Conservation (phyloP, 2,113 vertebrate species). For the Bubo bubo region DNA sequence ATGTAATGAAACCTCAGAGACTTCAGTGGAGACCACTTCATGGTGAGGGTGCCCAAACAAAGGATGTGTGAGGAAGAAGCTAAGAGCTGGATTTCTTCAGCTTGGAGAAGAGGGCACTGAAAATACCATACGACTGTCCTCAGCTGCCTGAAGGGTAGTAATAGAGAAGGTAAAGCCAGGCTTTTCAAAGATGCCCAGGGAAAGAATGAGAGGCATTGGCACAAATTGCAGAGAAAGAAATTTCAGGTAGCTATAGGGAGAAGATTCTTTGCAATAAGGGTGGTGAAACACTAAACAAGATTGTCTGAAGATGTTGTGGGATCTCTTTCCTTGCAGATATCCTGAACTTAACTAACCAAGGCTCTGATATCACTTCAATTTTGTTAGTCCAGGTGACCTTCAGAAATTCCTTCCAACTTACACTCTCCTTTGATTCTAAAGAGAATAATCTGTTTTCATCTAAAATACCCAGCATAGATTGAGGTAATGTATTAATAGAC, state of each 20-base stretch:
- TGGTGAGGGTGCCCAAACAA: neutral
- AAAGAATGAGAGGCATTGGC: neutral
- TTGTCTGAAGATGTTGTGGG: neutral
- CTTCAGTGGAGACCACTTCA: neutral
- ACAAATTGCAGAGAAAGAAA: neutral
- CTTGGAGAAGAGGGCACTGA: neutral
- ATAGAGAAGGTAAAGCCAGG: neutral
- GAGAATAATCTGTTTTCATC: neutral
- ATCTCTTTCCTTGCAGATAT: neutral
- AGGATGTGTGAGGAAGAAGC: neutral
- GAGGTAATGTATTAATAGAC: neutral
- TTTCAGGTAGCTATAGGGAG: neutral
- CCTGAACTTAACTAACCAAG: neutral
- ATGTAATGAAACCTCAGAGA: neutral
- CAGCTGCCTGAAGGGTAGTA: neutral
- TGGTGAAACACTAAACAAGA: neutral
- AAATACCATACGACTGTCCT: neutral
- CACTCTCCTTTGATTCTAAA: neutral
- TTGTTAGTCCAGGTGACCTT: neutral
- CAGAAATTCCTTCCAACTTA: neutral
- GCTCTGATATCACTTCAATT: neutral
- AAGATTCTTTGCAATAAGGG: neutral
- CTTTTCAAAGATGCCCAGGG: neutral
- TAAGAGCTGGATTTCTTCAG: neutral
- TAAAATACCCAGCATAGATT: neutral